A percentile compares a stretch with the other conserved stretches of the same genome.
Conservation (phyloP, 53 echinoderm and acorn worm species). For the Paracentrotus lividus region DNA sequence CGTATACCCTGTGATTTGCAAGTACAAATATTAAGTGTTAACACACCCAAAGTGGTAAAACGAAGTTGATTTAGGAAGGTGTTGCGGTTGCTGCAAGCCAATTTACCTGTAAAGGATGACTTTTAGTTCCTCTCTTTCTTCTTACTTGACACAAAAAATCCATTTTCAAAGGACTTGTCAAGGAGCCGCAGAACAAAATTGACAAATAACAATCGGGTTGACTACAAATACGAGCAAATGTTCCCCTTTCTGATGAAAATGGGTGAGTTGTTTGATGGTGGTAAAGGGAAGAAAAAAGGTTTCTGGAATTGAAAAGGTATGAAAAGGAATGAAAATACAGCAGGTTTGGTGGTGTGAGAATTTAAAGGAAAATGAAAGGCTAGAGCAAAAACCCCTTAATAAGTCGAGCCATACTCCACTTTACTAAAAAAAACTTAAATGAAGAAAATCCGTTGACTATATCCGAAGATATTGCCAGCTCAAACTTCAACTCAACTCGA, state of each 20-base stretch:
- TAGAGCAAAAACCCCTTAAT: too few relatives aligned
- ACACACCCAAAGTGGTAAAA: neutral
- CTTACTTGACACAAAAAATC: conserved; percentile 37
- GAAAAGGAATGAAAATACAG: conserved; percentile 60
- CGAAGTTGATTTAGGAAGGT: neutral
- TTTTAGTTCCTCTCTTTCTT: neutral
- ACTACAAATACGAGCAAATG: conserved; percentile 49
- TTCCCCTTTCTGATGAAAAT: conserved; percentile 6
- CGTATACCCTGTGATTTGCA: too few relatives aligned
- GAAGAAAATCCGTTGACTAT: too few relatives aligned
- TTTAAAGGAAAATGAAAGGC: too few relatives aligned
- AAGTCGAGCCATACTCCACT: too few relatives aligned
- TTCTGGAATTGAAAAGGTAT: conserved; percentile 46
- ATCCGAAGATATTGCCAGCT: too few relatives aligned
- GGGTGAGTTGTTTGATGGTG: neutral
- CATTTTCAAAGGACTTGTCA: conserved; percentile 34
- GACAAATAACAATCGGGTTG: conserved; percentile 17
- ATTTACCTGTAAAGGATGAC: conserved; percentile 43
- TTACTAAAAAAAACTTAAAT: too few relatives aligned
- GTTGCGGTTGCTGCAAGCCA: conserved; percentile 49
- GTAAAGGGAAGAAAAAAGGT: neutral
- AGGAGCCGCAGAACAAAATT: neutral
- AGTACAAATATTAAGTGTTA: neutral
- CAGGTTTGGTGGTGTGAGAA: conserved; percentile 54
- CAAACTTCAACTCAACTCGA: too few relatives aligned